Evolutionary conservation across 2,113 vertebrate species (phyloP).

Genomic region (Himantopus leucocephalus): DNA sequence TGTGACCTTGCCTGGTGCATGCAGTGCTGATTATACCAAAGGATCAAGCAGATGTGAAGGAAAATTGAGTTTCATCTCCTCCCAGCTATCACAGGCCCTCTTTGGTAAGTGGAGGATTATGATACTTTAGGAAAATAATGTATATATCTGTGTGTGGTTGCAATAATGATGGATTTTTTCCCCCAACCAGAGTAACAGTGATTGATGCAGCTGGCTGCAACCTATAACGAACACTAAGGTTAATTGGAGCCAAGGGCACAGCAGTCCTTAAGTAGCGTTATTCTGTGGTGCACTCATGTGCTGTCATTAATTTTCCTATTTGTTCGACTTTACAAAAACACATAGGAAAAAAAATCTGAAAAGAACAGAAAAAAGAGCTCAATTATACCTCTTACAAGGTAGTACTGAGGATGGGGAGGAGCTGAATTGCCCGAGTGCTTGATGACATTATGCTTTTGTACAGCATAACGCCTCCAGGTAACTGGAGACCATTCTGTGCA

Average conservation of each 20-base stretch:
- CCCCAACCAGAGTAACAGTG: constrained; percentile 44
- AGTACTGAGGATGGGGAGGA: not conserved
- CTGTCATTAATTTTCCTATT: constrained; percentile 61
- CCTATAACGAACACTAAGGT: constrained; percentile 35
- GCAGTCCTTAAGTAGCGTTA: constrained; percentile 39
- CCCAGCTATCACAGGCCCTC: constrained; percentile 32
- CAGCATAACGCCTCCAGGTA: not conserved
- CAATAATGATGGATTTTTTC: constrained; percentile 47
- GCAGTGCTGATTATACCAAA: not conserved
- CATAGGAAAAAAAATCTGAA: not conserved
- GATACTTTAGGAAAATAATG: constrained; percentile 46
- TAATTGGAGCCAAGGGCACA: constrained; percentile 61
- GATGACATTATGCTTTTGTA: not conserved
- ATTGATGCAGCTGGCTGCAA: constrained; percentile 62
- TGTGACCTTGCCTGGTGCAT: not conserved
- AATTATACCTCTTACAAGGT: constrained; percentile 27
- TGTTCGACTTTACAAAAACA: constrained; percentile 61
- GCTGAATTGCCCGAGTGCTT: not conserved
- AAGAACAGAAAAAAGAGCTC: not conserved
- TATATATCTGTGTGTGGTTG: not conserved
- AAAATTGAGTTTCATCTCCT: constrained; percentile 36
- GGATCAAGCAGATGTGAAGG: constrained; percentile 24
- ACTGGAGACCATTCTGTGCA: not conserved
- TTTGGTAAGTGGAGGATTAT: constrained; percentile 61
- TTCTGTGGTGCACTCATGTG: constrained; percentile 27